Evolutionary conservation across 2,797 vertebrate species (phyloP).

Genomic region (Sebastiscus albofasciatus): DNA sequence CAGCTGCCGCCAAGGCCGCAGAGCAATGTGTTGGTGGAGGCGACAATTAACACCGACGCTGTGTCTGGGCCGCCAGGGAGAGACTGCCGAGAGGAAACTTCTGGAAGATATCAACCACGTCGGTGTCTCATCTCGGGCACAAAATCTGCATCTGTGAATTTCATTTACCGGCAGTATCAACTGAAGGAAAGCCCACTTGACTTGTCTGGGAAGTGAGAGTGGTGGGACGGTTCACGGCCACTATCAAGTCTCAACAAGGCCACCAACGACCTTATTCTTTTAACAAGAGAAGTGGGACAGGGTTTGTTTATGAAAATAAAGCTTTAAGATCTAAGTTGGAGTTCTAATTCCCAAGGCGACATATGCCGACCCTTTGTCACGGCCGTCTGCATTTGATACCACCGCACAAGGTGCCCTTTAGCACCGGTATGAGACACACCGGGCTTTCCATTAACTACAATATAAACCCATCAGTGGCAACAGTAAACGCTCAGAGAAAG

Average conservation of each 20-base stretch:
- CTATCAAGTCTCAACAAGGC: constrained; percentile 3
- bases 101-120: constrained; percentile 33
- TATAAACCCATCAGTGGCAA: no score
- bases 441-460: no score
- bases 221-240: constrained; percentile 19
- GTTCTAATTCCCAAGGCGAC: no score
- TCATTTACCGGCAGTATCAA: not conserved
- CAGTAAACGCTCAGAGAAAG: no score
- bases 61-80: constrained; percentile 41
- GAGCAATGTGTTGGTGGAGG: constrained; percentile 48
- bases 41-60: constrained; percentile 43
- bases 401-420: no score
- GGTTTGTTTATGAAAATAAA: not conserved
- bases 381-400: no score
- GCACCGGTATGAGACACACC: no score
- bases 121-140: not conserved
- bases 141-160: constrained; percentile 32
- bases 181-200: constrained; percentile 8
- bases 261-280: not conserved
- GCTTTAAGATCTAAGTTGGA: not conserved
- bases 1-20: constrained; percentile 69
- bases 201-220: constrained; percentile 36
- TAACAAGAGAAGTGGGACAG: not conserved
- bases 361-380: no score
- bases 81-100: constrained; percentile 4